Percentiles rank a stretch among this genome's conserved stretches.
phyloP scores from a whole-genome alignment of 2,113 vertebrate species.

The Centropristis striata region DNA sequence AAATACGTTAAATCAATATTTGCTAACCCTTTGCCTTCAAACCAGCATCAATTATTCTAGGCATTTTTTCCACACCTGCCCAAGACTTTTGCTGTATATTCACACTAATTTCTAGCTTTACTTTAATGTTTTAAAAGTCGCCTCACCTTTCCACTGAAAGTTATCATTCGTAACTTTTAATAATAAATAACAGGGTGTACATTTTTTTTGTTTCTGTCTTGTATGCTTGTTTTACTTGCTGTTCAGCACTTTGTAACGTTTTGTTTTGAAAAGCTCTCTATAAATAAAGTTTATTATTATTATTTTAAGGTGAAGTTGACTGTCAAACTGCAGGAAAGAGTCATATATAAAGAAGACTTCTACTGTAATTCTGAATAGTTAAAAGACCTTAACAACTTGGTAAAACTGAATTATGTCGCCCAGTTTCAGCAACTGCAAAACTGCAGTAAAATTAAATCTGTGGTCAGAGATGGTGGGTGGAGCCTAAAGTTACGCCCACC shows the following conservation, averaged over 20 bases:
- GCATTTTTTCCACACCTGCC: too few species aligned
- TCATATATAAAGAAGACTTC: neutral
- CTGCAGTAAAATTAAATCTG: neutral
- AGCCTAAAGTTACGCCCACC: constrained; percentile 22
- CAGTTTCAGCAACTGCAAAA: neutral
- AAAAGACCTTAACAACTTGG: neutral
- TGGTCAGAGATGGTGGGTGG: constrained; percentile 31
- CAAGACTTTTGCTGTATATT: too few species aligned
- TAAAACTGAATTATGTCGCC: neutral
- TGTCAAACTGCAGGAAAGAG: neutral
- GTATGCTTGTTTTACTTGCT: too few species aligned
- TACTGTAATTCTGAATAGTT: neutral
- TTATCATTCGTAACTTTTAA: too few species aligned
- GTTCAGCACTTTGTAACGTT: too few species aligned
- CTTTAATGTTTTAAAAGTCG: neutral
- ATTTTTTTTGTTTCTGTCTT: too few species aligned
- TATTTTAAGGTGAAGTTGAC: neutral
- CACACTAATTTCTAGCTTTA: neutral
- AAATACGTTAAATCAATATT: too few species aligned
- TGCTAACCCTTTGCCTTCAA: too few species aligned
- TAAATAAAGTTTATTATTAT: too few species aligned
- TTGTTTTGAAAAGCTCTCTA: too few species aligned
- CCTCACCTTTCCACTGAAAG: neutral
- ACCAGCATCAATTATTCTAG: too few species aligned
- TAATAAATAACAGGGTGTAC: too few species aligned